Evolutionary conservation across 2,888 invertebrate genomes (phyloP).

Genomic region (Ephialtes manifestator): DNA sequence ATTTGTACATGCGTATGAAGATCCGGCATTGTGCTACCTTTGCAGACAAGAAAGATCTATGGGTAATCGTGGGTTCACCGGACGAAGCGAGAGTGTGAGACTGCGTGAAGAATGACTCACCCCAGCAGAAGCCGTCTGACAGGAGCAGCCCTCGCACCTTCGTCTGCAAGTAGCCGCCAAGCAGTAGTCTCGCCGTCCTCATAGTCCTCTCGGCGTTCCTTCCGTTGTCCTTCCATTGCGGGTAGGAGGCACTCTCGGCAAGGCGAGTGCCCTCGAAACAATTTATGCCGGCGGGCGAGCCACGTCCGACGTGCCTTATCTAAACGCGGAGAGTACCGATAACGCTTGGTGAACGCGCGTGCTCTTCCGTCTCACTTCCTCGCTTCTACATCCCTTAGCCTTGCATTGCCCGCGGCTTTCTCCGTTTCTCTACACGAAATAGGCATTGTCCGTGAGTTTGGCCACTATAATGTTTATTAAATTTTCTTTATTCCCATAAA

Average conservation of each 20-base stretch:
- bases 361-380: conserved; percentile 58
- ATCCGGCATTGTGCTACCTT: neutral
- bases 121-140: conserved; percentile 34
- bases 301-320: conserved; percentile 83
- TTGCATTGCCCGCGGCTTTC: conserved; percentile 13
- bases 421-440: neutral
- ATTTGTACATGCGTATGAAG: neutral
- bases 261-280: conserved; percentile 80
- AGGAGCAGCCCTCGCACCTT: conserved; percentile 41
- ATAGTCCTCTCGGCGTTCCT: conserved; percentile 33
- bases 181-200: conserved; percentile 31
- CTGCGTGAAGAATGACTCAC: conserved; percentile 35
- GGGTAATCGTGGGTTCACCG: conserved; percentile 31
- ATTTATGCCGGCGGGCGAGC: conserved; percentile 81
- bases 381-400: conserved; percentile 40
- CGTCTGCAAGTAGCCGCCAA: conserved; percentile 23
- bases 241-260: conserved; percentile 32
- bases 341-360: conserved; percentile 74
- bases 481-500: too few relatives aligned
- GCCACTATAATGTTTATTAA: too few relatives aligned
- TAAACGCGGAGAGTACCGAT: conserved; percentile 76
- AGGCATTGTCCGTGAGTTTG: too few relatives aligned
- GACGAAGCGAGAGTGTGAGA: conserved; percentile 26
- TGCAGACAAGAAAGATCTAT: conserved; percentile 1
- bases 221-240: conserved; percentile 42